Conservation (phyloP, 2,888 invertebrate genomes). For the Nasonovia ribisnigri region DNA sequence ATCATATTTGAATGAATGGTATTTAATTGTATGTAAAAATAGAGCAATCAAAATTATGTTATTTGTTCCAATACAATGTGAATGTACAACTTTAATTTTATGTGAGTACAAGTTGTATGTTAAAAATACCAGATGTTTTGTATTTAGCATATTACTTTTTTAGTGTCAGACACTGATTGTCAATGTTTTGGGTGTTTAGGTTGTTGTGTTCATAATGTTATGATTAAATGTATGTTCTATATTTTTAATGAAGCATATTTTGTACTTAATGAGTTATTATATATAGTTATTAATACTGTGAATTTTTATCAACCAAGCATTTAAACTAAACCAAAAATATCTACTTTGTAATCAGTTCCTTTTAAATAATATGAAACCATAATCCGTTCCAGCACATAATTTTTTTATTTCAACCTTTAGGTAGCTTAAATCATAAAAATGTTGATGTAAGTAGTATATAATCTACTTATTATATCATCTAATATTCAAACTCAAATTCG, state of each 20-base stretch:
- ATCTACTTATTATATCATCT: too few species aligned
- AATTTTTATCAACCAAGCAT: not conserved
- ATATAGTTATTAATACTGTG: not conserved
- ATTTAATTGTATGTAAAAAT: constrained; percentile 22
- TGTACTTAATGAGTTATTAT: constrained; percentile 23
- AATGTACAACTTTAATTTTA: not conserved
- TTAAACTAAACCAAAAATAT: not conserved
- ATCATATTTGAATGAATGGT: not conserved
- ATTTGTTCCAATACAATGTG: not conserved
- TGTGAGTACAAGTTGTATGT: not conserved
- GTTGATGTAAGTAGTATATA: too few species aligned
- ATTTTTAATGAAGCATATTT: constrained; percentile 47
- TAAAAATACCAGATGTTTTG: constrained; percentile 2
- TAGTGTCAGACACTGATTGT: not conserved
- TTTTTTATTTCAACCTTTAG: not conserved
- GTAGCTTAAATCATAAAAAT: too few species aligned
- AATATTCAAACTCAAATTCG: not conserved
- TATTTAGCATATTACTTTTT: not conserved
- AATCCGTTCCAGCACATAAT: not conserved
- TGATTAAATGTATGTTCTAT: constrained; percentile 54
- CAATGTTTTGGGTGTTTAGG: constrained; percentile 31
- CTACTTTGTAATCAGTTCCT: not conserved
- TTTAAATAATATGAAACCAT: not conserved
- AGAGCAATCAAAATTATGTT: constrained; percentile 32
- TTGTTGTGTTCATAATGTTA: constrained; percentile 39